These are phyloP conservation scores for Drosophila ogumai DNA, from an alignment of 1,140 invertebrate species.

Conservation along the genomic window DNA sequence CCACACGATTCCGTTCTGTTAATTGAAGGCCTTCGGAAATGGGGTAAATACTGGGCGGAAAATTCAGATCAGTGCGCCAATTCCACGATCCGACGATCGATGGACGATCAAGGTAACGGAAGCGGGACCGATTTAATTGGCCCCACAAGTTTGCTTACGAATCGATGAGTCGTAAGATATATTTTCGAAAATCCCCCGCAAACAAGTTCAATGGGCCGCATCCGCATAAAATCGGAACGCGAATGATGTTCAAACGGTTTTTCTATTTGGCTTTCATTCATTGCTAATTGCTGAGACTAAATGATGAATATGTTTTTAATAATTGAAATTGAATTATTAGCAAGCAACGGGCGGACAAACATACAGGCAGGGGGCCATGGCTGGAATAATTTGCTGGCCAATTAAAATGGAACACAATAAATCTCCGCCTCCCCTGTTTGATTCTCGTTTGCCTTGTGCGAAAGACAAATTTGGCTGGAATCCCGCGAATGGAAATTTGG, in stretches of 20 bases:
- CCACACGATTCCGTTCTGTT: constrained; percentile 38
- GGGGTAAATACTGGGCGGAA: constrained; percentile 24
- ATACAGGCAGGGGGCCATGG: constrained; percentile 20
- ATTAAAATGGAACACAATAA: constrained; percentile 65
- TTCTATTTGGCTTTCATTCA: constrained; percentile 53
- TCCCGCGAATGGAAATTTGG: constrained; percentile 11
- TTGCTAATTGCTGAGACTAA: constrained; percentile 58
- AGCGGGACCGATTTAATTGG: constrained; percentile 73
- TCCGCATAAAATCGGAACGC: constrained; percentile 47
- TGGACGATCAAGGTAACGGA: constrained; percentile 75
- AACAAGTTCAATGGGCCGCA: constrained; percentile 57
- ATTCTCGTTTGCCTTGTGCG: constrained; percentile 28
- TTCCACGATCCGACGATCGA: constrained; percentile 48
- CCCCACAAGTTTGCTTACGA: constrained; percentile 53
- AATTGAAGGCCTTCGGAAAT: constrained; percentile 64
- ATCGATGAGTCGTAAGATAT: constrained; percentile 24
- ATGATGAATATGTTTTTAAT: constrained; percentile 65
- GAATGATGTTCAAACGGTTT: constrained; percentile 64
- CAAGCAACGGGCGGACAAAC: constrained; percentile 13
- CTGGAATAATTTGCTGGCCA: constrained; percentile 62
- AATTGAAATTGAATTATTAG: constrained; percentile 49
- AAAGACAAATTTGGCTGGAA: constrained; percentile 60
- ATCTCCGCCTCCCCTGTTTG: constrained; percentile 23
- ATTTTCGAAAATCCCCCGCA: constrained; percentile 18
- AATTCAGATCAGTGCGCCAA: constrained; percentile 35